A percentile compares a stretch with the other conserved stretches of the same genome.
Conservation (phyloP, 2,113 vertebrate genomes). For the Murina feae region DNA sequence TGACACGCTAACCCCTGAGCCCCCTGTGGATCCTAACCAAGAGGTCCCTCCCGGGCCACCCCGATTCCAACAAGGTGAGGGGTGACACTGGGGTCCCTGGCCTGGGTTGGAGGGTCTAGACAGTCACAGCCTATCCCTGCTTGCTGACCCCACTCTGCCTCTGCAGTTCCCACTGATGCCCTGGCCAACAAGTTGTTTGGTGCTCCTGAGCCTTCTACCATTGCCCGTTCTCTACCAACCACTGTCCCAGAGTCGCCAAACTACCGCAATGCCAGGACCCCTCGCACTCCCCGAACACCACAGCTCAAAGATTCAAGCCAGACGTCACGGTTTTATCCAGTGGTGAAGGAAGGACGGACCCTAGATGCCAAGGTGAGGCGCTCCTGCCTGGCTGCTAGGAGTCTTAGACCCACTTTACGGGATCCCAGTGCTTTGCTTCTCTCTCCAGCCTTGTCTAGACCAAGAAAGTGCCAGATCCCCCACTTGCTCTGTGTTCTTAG, state of each 20-base stretch:
- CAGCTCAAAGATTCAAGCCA: slow-evolving; percentile 93
- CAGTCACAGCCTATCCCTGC: not conserved
- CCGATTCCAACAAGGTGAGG: slow-evolving; percentile 91
- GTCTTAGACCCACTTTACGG: not conserved
- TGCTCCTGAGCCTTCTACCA: slow-evolving; percentile 91
- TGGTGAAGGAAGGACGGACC: slow-evolving; percentile 96
- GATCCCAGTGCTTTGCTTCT: not conserved
- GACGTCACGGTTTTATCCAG: slow-evolving; percentile 97
- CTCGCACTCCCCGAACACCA: slow-evolving; percentile 94
- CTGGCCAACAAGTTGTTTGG: slow-evolving; percentile 98
- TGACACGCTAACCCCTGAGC: slow-evolving; percentile 96
- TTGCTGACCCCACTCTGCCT: not conserved
- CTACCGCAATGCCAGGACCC: slow-evolving; percentile 93
- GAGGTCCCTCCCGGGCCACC: slow-evolving; percentile 97
- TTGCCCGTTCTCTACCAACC: slow-evolving; percentile 94
- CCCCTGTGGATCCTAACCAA: slow-evolving; percentile 96
- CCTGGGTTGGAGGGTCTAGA: not conserved
- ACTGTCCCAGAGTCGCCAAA: slow-evolving; percentile 97
- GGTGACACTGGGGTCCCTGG: not conserved
- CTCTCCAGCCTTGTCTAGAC: not conserved
- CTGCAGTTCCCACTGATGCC: slow-evolving; percentile 94
- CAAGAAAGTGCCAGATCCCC: not conserved
- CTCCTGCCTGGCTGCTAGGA: not conserved
- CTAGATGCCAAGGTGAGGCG: slow-evolving; percentile 92
- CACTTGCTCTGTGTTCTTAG: not conserved